Evolutionary conservation across 2,113 vertebrate species (phyloP).

Genomic region (Odocoileus hemionus): DNA sequence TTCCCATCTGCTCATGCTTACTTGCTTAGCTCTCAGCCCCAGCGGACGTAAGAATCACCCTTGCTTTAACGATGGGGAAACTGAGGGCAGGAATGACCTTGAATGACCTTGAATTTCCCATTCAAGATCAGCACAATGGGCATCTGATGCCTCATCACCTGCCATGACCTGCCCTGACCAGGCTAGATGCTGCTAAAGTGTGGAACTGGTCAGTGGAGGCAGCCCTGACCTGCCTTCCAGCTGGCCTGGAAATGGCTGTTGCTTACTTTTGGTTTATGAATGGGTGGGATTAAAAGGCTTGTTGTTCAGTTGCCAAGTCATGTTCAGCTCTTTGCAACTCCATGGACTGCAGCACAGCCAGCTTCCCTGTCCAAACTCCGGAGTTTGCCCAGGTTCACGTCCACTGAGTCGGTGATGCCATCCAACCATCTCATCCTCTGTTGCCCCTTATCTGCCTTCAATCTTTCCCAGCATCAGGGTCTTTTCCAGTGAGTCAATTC

Average conservation of each 20-base stretch:
- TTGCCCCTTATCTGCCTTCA: background rate
- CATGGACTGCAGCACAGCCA: background rate
- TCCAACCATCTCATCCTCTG: background rate
- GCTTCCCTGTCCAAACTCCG: background rate
- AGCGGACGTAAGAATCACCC: background rate
- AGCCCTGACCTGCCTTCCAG: background rate
- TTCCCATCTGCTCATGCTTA: background rate
- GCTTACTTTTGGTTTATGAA: background rate
- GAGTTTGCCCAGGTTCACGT: background rate
- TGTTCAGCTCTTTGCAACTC: background rate
- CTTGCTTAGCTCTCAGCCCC: background rate
- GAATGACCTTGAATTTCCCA: background rate
- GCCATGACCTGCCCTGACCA: background rate
- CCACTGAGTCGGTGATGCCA: background rate
- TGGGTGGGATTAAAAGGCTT: background rate
- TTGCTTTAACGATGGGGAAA: background rate
- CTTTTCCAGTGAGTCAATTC: background rate
- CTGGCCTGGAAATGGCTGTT: background rate
- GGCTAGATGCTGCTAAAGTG: background rate
- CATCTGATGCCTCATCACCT: background rate
- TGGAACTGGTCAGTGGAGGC: background rate
- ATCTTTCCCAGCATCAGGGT: background rate
- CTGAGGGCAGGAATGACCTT: background rate
- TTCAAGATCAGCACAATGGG: background rate
- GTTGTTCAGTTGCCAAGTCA: background rate